Conservation (phyloP, 1,140 invertebrate genomes). For the Diabrotica virgifera region DNA sequence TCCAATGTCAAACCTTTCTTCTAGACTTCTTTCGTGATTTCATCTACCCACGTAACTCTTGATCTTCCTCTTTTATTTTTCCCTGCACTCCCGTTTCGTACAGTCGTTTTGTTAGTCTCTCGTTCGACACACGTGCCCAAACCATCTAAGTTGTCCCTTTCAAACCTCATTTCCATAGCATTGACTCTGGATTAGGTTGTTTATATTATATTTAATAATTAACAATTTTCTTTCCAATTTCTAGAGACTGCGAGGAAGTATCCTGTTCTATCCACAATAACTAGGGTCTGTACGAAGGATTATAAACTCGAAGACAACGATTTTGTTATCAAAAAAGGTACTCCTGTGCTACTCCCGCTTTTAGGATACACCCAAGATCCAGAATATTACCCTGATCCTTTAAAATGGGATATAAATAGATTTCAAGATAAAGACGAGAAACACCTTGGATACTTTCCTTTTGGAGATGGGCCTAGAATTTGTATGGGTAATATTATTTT, state of each 20-base stretch:
- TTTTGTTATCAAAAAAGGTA: background rate
- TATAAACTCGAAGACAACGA: background rate
- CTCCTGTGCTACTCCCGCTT: constrained; percentile 3
- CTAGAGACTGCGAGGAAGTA: constrained; percentile 8
- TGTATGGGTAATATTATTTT: constrained; percentile 20
- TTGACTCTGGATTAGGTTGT: no score
- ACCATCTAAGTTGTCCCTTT: no score
- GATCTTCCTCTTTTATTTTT: no score
- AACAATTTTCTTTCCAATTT: no score
- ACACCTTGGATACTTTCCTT: background rate
- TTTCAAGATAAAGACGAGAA: constrained; percentile 7
- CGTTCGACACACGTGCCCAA: no score
- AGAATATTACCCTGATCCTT: constrained; percentile 16
- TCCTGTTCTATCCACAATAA: background rate
- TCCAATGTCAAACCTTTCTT: no score
- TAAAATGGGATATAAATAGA: constrained; percentile 14
- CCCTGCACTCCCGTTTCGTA: no score
- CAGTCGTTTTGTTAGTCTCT: no score
- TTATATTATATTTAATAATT: no score
- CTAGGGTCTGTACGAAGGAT: constrained; percentile 7
- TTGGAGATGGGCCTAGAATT: constrained; percentile 17
- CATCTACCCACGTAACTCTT: no score
- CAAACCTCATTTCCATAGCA: no score
- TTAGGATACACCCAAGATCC: constrained; percentile 11
- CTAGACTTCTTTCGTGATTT: no score